phyloP scores from a whole-genome alignment of 2,888 invertebrate genomes.

The Metellina segmentata region DNA sequence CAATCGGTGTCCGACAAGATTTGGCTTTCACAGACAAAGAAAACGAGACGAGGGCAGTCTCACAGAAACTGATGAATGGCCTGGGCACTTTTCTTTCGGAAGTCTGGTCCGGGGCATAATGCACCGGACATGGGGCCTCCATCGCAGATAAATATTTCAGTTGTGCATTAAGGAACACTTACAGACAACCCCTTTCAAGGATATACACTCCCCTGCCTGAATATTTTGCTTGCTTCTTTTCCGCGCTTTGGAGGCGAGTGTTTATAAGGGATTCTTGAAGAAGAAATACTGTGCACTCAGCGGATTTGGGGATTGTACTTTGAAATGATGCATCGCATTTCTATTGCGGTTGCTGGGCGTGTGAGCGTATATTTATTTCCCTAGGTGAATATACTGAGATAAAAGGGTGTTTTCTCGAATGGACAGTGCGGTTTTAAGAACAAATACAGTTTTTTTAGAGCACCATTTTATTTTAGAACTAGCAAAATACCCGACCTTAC shows the following conservation, averaged over 20 bases:
- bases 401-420: neutral
- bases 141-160: conserved; percentile 61
- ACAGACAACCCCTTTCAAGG: neutral
- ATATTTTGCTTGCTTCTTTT: conserved; percentile 32
- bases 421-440: neutral
- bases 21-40: conserved; percentile 72
- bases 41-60: conserved; percentile 26
- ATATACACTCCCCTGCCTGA: conserved; percentile 7
- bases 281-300: neutral
- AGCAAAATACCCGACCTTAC: too few species aligned
- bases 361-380: neutral
- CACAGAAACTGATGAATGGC: conserved; percentile 52
- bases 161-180: conserved; percentile 54
- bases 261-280: neutral
- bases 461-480: too few species aligned
- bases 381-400: neutral
- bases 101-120: conserved; percentile 48
- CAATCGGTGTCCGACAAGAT: conserved; percentile 68
- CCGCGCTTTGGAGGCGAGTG: neutral
- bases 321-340: neutral
- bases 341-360: neutral
- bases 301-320: neutral
- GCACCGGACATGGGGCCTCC: conserved; percentile 51
- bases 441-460: too few species aligned
- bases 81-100: conserved; percentile 15